phyloP scores from a whole-genome alignment of 2,888 invertebrate genomes.

The Melolontha melolontha region DNA sequence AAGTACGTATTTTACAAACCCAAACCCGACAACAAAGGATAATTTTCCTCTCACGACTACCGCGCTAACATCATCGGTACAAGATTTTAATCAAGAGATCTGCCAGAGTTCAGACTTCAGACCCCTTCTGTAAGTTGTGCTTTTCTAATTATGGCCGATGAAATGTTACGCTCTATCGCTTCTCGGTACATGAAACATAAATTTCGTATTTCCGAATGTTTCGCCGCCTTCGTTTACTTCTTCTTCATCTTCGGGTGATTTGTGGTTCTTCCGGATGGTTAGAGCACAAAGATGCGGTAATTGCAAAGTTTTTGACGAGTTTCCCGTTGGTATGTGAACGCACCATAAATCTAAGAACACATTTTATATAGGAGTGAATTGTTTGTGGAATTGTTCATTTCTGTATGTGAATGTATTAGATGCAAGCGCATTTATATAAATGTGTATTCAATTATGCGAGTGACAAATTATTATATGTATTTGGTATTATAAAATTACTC shows the following conservation, averaged over 20 bases:
- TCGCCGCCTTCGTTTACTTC: too few species aligned
- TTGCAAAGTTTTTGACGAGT: slow-evolving; percentile 27
- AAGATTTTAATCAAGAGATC: slow-evolving; percentile 56
- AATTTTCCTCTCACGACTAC: slow-evolving; percentile 54
- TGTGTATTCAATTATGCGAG: too few species aligned
- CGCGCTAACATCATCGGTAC: slow-evolving; percentile 14
- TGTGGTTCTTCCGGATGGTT: slow-evolving; percentile 2
- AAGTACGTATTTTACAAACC: slow-evolving; percentile 38
- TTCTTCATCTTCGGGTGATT: slow-evolving; percentile 7
- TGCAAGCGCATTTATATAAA: too few species aligned
- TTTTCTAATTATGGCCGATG: slow-evolving; percentile 51
- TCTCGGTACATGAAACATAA: slow-evolving; percentile 47
- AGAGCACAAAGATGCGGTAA: slow-evolving; percentile 19
- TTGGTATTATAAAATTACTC: too few species aligned
- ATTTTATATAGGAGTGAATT: too few species aligned
- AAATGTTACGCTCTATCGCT: slow-evolving; percentile 52
- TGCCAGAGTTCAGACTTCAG: slow-evolving; percentile 49
- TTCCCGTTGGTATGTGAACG: too few species aligned
- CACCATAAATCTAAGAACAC: slow-evolving; percentile 1
- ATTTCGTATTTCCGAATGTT: slow-evolving; percentile 39
- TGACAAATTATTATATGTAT: too few species aligned
- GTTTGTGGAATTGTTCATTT: too few species aligned
- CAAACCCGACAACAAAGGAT: slow-evolving; percentile 55
- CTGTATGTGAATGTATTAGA: too few species aligned
- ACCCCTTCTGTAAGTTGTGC: slow-evolving; percentile 35